Base-by-base conservation (phyloP, 2,113 vertebrate species). In the Mustelus asterias region DNA sequence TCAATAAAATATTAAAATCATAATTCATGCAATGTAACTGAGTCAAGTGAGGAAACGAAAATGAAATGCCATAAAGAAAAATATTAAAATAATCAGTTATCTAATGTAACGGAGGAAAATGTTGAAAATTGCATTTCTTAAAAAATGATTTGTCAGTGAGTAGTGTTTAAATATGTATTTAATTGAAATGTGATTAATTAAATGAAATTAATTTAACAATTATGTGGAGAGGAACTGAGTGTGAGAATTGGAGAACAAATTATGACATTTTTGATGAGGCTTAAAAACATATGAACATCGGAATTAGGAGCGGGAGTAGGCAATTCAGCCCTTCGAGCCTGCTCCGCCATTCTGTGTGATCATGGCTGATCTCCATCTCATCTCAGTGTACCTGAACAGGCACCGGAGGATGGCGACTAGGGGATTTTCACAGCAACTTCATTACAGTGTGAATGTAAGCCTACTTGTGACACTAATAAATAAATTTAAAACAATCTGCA, bases 1-100 rank as follows among this genome's bases (percentile, higher is more conserved):
- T 92, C 29, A 88, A 92, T 65, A 63, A 65, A 92, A 37, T 92
- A 92, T 92, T 65, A 65, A 90, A 60, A 65, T 65, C 89, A 92
- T 92, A n/a, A 92, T 65, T 92, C 33, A 33, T 65, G 18, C 72
- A 76, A 90, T 65, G 89, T n/a, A 65, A 65, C 58, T 37, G 60
- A 92, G 89, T 92, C 65, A 65, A 92, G 60, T 65, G 20, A 65
- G 89, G 89, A 92, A 58, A 63, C 22, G 13, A 63, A 37, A n/a
- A 92, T 63, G 89, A 92, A 65, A 92, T 65, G 89, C 8, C 58
- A 92, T 83, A 0, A 65, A n/a, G 58, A 5, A 92, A 65, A 63
- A n/a, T 92, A 63, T 65, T 89, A 60, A 89, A 58, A 14, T 89
- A 29, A 92, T 92, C 58, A n/a, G 18, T 65, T 37, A 63, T 16